Evolutionary conservation across 2,888 invertebrate species (phyloP).

Genomic region (Hylaea fasciaria): DNA sequence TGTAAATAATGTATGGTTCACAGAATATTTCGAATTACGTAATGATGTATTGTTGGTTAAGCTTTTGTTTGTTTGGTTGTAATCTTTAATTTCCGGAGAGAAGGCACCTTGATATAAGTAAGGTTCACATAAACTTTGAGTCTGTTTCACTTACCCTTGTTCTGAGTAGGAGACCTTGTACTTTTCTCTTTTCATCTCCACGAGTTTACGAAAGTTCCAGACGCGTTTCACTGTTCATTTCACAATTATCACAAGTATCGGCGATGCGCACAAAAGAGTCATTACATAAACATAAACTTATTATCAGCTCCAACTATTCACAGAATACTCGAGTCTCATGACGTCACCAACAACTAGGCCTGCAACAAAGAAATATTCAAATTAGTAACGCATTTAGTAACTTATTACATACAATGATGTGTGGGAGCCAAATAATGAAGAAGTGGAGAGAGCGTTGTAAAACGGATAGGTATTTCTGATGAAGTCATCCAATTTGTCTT

Average conservation of each 20-base stretch:
- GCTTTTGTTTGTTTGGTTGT: no score
- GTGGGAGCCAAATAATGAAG: constrained; percentile 36
- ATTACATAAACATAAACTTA: constrained; percentile 56
- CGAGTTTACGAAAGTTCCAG: constrained; percentile 58
- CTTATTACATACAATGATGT: constrained; percentile 31
- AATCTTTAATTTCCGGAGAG: not conserved
- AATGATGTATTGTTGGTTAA: constrained; percentile 12
- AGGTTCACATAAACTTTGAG: no score
- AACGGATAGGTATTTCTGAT: constrained; percentile 29
- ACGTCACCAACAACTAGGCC: constrained; percentile 44
- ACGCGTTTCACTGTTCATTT: constrained; percentile 68
- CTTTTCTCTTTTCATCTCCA: constrained; percentile 84
- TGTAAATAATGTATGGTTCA: constrained; percentile 47
- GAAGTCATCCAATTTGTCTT: constrained; percentile 25
- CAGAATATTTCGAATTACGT: constrained; percentile 38
- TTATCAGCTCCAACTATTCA: constrained; percentile 53
- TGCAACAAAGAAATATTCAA: constrained; percentile 58
- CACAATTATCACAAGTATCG: constrained; percentile 52
- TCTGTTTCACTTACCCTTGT: constrained; percentile 63
- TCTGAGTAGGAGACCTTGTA: constrained; percentile 69
- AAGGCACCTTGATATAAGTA: no score
- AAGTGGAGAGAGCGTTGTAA: constrained; percentile 33
- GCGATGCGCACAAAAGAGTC: constrained; percentile 45
- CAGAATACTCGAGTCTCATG: constrained; percentile 50
- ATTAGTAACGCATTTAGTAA: constrained; percentile 46